These are phyloP conservation scores for Arge pagana DNA, from an alignment of 2,888 invertebrate species.

Conservation along the genomic window DNA sequence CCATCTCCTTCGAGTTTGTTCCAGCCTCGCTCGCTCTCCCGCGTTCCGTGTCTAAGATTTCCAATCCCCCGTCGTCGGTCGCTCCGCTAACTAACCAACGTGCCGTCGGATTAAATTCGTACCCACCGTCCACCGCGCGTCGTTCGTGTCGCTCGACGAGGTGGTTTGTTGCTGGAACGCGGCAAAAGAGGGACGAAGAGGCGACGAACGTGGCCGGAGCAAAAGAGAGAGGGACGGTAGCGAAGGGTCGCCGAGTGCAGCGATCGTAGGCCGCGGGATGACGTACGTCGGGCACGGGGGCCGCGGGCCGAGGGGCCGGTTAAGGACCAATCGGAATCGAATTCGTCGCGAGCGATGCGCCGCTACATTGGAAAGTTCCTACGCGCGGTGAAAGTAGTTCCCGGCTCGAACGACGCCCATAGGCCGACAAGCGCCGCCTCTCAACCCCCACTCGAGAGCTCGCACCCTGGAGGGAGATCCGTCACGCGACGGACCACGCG, in stretches of 20 bases:
- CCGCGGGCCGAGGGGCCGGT: constrained; percentile 43
- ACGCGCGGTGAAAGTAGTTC: constrained; percentile 54
- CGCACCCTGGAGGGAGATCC: constrained; percentile 29
- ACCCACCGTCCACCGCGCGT: constrained; percentile 28
- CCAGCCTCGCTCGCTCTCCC: too few species aligned
- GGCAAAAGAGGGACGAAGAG: constrained; percentile 29
- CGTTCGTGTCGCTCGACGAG: constrained; percentile 17
- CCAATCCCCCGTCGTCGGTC: constrained; percentile 52
- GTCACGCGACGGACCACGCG: constrained; percentile 23
- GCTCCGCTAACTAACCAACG: constrained; percentile 50
- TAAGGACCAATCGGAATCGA: constrained; percentile 66
- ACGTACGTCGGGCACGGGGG: too few species aligned
- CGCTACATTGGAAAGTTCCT: constrained; percentile 45
- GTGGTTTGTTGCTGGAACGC: constrained; percentile 30
- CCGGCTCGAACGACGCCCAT: constrained; percentile 51
- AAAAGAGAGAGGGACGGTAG: constrained; percentile 20
- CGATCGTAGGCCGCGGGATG: constrained; percentile 15
- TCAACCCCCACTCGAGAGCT: constrained; percentile 36
- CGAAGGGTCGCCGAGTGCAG: constrained; percentile 14
- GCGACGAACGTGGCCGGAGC: constrained; percentile 10
- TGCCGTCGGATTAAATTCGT: constrained; percentile 56
- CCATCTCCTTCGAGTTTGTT: too few species aligned
- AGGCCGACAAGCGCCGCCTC: constrained; percentile 49
- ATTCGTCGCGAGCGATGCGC: constrained; percentile 63
- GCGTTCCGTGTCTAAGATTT: constrained; percentile 5